Conservation (phyloP, 2,888 invertebrate genomes). For the Volucella zonaria region DNA sequence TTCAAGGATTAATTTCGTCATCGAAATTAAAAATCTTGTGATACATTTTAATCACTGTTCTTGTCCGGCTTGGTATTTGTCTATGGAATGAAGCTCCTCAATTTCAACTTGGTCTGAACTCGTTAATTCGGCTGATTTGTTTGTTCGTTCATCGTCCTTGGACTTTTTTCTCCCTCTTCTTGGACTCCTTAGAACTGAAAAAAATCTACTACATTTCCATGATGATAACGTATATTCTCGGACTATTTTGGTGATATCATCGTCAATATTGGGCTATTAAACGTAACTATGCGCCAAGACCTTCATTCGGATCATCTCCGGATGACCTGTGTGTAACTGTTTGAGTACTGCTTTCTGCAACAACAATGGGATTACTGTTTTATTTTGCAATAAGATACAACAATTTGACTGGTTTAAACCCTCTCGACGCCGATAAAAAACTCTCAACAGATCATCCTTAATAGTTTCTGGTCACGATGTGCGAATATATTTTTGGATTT, state of each 20-base stretch:
- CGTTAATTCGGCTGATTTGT: not conserved
- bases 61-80: too few relatives aligned
- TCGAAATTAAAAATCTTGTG: too few relatives aligned
- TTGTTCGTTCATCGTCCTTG: too few relatives aligned
- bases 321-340: conserved; percentile 3
- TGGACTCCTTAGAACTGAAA: too few relatives aligned
- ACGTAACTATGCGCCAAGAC: conserved; percentile 1
- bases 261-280: not conserved
- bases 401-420: conserved; percentile 5
- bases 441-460: too few relatives aligned
- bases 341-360: conserved; percentile 3
- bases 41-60: too few relatives aligned
- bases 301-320: too few relatives aligned
- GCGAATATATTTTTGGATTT: too few relatives aligned
- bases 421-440: too few relatives aligned
- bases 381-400: conserved; percentile 7
- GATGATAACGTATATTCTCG: conserved; percentile 2
- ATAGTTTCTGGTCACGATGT: too few relatives aligned
- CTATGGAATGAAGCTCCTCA: conserved; percentile 2
- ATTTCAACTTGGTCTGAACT: not conserved
- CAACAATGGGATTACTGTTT: not conserved
- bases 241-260: not conserved
- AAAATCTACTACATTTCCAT: conserved; percentile 1
- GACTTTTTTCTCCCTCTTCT: not conserved
- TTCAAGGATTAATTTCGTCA: too few relatives aligned